These are phyloP conservation scores for Catharus bicknelli DNA, from an alignment of 2,113 vertebrate genomes.

Conservation along the genomic window DNA sequence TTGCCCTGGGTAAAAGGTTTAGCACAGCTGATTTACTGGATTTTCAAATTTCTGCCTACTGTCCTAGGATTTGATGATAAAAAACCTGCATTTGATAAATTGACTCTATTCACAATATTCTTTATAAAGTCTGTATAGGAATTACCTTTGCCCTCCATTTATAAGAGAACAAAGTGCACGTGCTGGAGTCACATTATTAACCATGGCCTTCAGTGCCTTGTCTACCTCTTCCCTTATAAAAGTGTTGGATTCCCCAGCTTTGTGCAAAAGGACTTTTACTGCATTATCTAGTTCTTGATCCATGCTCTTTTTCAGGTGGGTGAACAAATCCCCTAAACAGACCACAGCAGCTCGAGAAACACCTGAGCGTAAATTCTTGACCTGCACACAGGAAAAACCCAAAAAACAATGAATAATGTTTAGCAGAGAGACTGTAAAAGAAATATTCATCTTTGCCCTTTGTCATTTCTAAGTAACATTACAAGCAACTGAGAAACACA, in stretches of 20 bases:
- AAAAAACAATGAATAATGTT: conserved; percentile 50
- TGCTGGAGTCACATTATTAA: conserved; percentile 87
- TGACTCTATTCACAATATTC: neutral
- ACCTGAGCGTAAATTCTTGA: conserved; percentile 94
- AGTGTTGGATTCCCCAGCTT: conserved; percentile 88
- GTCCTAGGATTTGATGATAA: neutral
- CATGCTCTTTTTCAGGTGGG: conserved; percentile 87
- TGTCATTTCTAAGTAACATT: neutral
- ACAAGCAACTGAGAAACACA: neutral
- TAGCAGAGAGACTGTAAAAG: neutral
- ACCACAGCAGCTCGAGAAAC: conserved; percentile 91
- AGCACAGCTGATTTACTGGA: neutral
- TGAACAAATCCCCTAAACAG: conserved; percentile 89
- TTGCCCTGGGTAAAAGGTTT: neutral
- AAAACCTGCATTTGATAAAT: neutral
- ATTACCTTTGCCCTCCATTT: conserved; percentile 88
- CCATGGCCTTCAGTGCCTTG: conserved; percentile 88
- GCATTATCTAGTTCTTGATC: conserved; percentile 92
- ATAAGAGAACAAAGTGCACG: conserved; percentile 87
- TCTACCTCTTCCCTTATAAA: conserved; percentile 95
- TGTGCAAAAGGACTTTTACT: conserved; percentile 88
- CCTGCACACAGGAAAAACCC: conserved; percentile 75
- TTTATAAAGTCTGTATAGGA: conserved; percentile 21
- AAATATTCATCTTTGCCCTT: neutral
- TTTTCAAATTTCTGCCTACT: neutral